Evolutionary conservation across 2,113 vertebrate genomes (phyloP).

Genomic region (Datnioides undecimradiatus): DNA sequence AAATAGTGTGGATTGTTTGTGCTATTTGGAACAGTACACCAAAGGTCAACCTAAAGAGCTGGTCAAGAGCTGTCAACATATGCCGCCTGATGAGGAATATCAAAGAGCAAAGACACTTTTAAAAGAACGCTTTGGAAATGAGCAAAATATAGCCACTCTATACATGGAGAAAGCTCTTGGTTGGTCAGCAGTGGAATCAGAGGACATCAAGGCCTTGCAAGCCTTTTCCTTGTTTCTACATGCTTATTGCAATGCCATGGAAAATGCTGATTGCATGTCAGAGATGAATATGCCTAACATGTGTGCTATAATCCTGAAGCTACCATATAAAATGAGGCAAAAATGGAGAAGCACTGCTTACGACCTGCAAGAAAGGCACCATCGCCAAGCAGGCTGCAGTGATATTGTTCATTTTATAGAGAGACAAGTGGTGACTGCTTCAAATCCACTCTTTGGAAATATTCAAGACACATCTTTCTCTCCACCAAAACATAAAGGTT

Average conservation of each 20-base stretch:
- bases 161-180: neutral
- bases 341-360: neutral
- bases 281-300: neutral
- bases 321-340: neutral
- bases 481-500: neutral
- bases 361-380: neutral
- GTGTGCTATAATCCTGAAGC: neutral
- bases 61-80: constrained; percentile 4
- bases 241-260: neutral
- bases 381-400: neutral
- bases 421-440: neutral
- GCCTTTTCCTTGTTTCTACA: neutral
- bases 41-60: neutral
- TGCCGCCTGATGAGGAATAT: neutral
- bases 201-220: too few relatives aligned
- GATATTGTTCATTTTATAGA: neutral
- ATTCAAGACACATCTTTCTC: neutral
- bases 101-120: neutral
- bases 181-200: neutral
- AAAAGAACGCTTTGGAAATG: neutral
- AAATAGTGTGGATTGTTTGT: neutral
- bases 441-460: neutral
- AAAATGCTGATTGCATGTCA: neutral
- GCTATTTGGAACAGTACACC: too few relatives aligned
- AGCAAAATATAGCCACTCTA: neutral